Evolutionary conservation across 2,888 invertebrate species (phyloP), one percentile per base, ranked within the genome.

Genomic region (Portevinia maculata): DNA sequence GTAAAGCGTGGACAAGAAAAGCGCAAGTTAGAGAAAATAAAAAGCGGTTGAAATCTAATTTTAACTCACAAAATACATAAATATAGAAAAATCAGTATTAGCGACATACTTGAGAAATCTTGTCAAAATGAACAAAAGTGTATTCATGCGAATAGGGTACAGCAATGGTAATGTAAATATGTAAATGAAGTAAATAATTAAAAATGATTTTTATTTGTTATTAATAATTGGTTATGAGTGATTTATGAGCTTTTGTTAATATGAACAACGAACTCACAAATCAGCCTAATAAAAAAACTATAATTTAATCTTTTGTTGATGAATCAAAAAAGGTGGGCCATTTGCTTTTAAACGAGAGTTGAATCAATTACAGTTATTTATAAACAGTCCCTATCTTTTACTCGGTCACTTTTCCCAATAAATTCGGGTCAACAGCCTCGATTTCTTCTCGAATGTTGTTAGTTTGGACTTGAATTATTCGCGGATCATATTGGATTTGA

Each of bases 81-180:
- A 70, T 62, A 64, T 53, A 79, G 17, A 59, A 48, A 57, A 74
- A 62, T 74, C 79, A 74, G 74, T 79, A 79, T 79, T 79, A 71
- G 65, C 59, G 59, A 65, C 41, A 50, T 34, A 64, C 41, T 78
- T 50, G 41, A 37, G 32, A 57, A 37, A 50, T 55, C 59, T 39
- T 9, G 39, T 55, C 52, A 41, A 21, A 41, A 41, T 62, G 60
- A 44, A 57, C 39, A 50, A 57, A 19, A 19, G 13, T 34, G 28
- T 55, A 60, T 17, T 34, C 15, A 34, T 21, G 37, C 37, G 34
- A 3, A 46, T 17, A 53, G 37, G 65, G 71, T 73, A 62, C 32
- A 69, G 59, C 37, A 13, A 39, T 34, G 60, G 55, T 62, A 73
- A 44, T 79, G 74, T 79, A 79, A 74, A 79, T 79, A 74, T 17